Evolutionary conservation across 2,888 invertebrate species (phyloP), one percentile per base, ranked within the genome.

Genomic region (Orthosia gracilis): DNA sequence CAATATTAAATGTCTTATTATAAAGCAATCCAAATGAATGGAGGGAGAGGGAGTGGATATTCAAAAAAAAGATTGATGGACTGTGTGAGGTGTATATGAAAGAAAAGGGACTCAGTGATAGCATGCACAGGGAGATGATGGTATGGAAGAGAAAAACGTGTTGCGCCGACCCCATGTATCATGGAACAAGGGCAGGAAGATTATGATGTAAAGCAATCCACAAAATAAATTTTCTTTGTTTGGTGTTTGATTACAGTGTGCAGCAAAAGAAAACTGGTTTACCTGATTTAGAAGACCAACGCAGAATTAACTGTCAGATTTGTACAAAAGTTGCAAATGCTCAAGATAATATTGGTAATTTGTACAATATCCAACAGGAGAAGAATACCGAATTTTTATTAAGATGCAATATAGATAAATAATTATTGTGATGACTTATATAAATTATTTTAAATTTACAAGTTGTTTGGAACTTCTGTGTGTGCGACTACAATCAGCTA

Each of bases 271-370:
- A 55, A 26, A 73, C 58, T 73, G 88, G 21, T n/a, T 26, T 58
- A 31, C 55, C n/a, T 3, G 9, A 21, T 21, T 23, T 66, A 23
- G 61, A 12, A 65, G 92, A 94, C 80, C 80, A 88, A 57, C 87
- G 89, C 77, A 91, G 79, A 78, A 92, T 95, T n/a, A 96, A 96
- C 73, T 96, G 96, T 78, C 93, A 94, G 79, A 89, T 95, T 69
- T 96, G 96, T 82, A 49, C 89, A 17, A 91, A 92, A 76, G 85
- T 75, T 61, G 83, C 87, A 50, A 84, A 81, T 63, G 65, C 86
- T 64, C 89, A 91, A 78, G 92, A 93, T 55, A 95, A 93, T 88
- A 83, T 94, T 72, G 91, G 90, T 0, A 94, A 95, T 84, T 87
- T 95, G 73, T 91, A 88, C 71, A 95, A 95, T 83, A 78, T 70